A percentile compares a stretch with the other conserved stretches of the same genome.
These are phyloP conservation scores for Antechinus flavipes DNA, from an alignment of 2,113 vertebrate species.

Conservation along the genomic window DNA sequence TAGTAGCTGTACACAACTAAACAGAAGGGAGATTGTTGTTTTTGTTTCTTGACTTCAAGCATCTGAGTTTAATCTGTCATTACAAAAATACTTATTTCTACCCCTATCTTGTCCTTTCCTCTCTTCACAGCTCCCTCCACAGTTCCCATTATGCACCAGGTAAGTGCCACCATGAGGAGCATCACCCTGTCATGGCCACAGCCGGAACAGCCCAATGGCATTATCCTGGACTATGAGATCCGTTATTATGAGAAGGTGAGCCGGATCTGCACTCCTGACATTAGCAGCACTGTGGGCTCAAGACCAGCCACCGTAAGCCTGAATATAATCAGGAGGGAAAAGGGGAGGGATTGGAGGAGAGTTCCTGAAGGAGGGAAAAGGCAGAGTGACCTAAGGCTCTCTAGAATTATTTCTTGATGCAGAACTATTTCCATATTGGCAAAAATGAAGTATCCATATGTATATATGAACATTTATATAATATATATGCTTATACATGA, in stretches of 20 bases:
- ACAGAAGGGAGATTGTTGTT: neutral
- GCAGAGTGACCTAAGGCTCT: fast-evolving
- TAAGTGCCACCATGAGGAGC: slow-evolving; percentile 98
- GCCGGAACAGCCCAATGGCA: slow-evolving; percentile 98
- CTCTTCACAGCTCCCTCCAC: slow-evolving; percentile 93
- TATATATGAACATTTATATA: neutral
- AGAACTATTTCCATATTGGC: neutral
- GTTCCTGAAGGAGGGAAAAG: neutral
- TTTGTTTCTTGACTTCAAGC: neutral
- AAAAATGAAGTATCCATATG: slow-evolving; percentile 1
- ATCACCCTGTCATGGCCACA: slow-evolving; percentile 99
- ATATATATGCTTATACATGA: neutral
- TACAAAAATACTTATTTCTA: neutral
- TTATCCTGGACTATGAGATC: slow-evolving; percentile 98
- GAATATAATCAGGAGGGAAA: fast-evolving
- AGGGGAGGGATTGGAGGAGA: neutral
- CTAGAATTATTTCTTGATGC: neutral
- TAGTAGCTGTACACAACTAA: neutral
- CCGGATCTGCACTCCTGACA: slow-evolving; percentile 77
- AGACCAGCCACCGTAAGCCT: slow-evolving; percentile 53
- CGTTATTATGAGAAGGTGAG: slow-evolving; percentile 98
- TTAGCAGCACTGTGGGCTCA: slow-evolving; percentile 68
- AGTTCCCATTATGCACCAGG: slow-evolving; percentile 99
- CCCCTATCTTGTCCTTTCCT: slow-evolving; percentile 61
- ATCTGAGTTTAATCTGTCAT: neutral